Conservation (phyloP, 2,113 vertebrate species). For the Astur gentilis region DNA sequence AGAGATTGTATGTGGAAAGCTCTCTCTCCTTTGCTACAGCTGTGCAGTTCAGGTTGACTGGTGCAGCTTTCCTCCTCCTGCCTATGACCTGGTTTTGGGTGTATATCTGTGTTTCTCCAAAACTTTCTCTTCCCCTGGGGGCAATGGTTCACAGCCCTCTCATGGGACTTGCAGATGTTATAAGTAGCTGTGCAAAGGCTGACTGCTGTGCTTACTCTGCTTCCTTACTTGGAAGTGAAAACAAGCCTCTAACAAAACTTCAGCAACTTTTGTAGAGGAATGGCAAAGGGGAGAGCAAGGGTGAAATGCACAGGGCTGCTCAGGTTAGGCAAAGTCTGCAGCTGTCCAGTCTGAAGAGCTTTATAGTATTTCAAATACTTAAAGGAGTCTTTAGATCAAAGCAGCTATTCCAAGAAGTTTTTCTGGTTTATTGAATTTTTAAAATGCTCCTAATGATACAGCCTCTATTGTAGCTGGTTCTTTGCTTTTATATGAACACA, state of each 20-base stretch:
- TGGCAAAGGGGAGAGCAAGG: rapidly evolving
- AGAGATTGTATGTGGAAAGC: too few species aligned
- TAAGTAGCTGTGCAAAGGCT: background rate
- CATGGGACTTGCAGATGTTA: background rate
- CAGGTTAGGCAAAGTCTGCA: too few species aligned
- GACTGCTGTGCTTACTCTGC: background rate
- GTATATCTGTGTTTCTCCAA: background rate
- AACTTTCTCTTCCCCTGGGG: too few species aligned
- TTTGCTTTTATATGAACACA: background rate
- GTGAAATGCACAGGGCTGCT: background rate
- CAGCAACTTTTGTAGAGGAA: too few species aligned
- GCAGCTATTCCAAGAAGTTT: background rate
- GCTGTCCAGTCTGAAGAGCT: background rate
- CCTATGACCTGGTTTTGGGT: background rate
- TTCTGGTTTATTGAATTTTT: background rate
- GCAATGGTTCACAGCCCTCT: background rate
- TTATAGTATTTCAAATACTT: background rate
- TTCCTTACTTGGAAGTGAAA: background rate
- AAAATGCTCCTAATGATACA: background rate
- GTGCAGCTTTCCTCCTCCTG: background rate
- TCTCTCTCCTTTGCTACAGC: background rate
- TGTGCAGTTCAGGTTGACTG: too few species aligned
- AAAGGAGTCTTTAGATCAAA: background rate
- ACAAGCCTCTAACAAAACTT: background rate
- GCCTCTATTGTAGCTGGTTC: background rate